Evolutionary conservation across 2,888 invertebrate genomes (phyloP), one percentile per base, ranked within the genome.

Genomic region (Thymelicus lineola): DNA sequence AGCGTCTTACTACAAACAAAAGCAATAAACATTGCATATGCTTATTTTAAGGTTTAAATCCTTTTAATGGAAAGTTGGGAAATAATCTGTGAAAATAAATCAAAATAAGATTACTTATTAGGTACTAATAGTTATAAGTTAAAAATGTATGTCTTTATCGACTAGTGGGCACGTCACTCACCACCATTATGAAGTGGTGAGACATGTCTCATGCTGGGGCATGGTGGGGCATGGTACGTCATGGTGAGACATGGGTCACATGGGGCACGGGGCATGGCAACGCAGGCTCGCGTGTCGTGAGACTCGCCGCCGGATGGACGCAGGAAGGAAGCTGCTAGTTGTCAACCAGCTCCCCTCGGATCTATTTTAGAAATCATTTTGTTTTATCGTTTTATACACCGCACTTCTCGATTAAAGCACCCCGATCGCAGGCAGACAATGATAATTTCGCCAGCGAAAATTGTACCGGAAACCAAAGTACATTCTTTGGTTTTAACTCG

Each of bases 291-390:
- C 91, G 93, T 93, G 93, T 88, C 91, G 93, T 93, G 93, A 88
- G 93, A 93, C 82, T 84, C 85, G 77, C 73, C 86, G 86, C 92
- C 93, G 93, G 92, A 93, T 90, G 93, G 82, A 77, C 89, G 86
- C 88, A 92, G 93, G 93, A 93, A 93, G 93, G 93, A 93, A 93
- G 91, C 91, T 87, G 86, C 93, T 90, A 91, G 92, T 93, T 93
- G 93, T 87, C 86, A 86, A 86, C 80, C 82, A 79, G 80, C 89
- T 88, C 92, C 92, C 92, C 92, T 90, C 91, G 84, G 81, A 85
- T 91, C 93, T 93, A 93, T 93, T 93, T 93, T 89, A 92, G 88
- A 92, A 88, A 85, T 87, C 84, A 86, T 84, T 89, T 86, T 84
- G 86, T 86, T 84, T 83, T 83, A 86, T 82, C 80, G 79, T 80